Percentiles rank a stretch among this genome's conserved stretches.
These are phyloP conservation scores for Resseliella maxima DNA, from an alignment of 2,888 invertebrate species.

Conservation along the genomic window DNA sequence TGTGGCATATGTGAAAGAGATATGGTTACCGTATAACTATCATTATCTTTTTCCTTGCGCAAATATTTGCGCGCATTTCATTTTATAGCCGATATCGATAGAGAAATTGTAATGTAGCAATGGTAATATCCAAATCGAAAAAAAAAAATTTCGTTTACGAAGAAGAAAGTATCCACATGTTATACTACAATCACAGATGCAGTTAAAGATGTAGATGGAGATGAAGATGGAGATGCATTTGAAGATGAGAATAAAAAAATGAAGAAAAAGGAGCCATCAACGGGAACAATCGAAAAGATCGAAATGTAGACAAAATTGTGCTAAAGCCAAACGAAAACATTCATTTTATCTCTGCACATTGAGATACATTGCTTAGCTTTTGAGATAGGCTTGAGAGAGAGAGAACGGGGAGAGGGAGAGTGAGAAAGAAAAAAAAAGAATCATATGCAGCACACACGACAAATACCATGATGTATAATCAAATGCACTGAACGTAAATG, in stretches of 20 bases:
- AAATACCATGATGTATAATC: neutral
- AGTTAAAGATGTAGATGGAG: neutral
- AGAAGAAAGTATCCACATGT: constrained; percentile 38
- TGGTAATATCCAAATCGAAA: neutral
- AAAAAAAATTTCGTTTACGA: no score
- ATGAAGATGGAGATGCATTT: neutral
- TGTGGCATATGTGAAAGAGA: constrained; percentile 15
- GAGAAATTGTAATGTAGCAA: constrained; percentile 36
- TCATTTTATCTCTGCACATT: neutral
- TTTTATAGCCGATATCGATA: neutral
- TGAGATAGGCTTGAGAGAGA: neutral
- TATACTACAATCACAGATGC: neutral
- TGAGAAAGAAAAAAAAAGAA: no score
- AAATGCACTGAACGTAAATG: neutral
- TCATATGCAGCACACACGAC: constrained; percentile 18
- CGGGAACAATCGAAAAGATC: no score
- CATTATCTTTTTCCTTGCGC: constrained; percentile 38
- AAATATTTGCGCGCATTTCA: constrained; percentile 24
- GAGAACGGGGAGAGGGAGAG: no score
- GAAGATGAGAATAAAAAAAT: neutral
- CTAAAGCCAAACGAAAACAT: neutral
- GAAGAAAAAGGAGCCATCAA: no score
- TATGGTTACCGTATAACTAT: neutral
- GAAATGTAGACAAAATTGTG: neutral
- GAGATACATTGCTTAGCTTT: neutral